These are phyloP conservation scores for Lepidostoma basale DNA, from an alignment of 1,140 invertebrate species.

Conservation along the genomic window DNA sequence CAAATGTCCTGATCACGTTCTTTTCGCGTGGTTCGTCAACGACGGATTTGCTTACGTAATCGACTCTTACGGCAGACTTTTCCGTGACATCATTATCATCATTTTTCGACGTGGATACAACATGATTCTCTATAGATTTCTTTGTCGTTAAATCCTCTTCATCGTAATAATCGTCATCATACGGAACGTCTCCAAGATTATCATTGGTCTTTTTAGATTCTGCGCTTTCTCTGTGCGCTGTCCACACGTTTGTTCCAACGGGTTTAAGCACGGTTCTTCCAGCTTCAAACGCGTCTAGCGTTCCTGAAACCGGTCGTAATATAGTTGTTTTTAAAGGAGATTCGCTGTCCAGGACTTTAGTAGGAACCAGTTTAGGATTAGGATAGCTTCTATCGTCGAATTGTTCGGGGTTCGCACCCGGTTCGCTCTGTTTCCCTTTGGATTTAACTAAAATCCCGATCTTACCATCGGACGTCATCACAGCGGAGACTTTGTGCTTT, in stretches of 20 bases:
- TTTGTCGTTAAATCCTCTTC: conserved; percentile 36
- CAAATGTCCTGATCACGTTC: conserved; percentile 16
- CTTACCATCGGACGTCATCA: conserved; percentile 42
- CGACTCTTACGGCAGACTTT: background rate
- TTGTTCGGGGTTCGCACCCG: conserved; percentile 1
- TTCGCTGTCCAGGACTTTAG: conserved; percentile 10
- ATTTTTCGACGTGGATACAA: too few species aligned
- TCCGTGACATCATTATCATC: background rate
- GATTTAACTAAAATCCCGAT: conserved; percentile 42
- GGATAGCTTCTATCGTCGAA: conserved; percentile 14
- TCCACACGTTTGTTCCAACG: conserved; percentile 37
- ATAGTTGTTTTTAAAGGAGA: conserved; percentile 24
- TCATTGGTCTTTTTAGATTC: conserved; percentile 22
- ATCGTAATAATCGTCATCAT: conserved; percentile 40
- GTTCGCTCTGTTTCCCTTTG: conserved; percentile 33
- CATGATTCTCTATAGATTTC: background rate
- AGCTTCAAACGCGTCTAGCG: conserved; percentile 3
- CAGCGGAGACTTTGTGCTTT: conserved; percentile 42
- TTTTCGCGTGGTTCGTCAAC: background rate
- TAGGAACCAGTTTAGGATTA: background rate
- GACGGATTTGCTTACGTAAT: background rate
- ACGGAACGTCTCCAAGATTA: conserved; percentile 36
- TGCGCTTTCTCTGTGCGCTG: conserved; percentile 13
- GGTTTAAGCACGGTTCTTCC: conserved; percentile 31
- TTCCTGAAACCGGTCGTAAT: conserved; percentile 27